Evolutionary conservation across 2,888 invertebrate species (phyloP).

Genomic region (Ophraella communa): DNA sequence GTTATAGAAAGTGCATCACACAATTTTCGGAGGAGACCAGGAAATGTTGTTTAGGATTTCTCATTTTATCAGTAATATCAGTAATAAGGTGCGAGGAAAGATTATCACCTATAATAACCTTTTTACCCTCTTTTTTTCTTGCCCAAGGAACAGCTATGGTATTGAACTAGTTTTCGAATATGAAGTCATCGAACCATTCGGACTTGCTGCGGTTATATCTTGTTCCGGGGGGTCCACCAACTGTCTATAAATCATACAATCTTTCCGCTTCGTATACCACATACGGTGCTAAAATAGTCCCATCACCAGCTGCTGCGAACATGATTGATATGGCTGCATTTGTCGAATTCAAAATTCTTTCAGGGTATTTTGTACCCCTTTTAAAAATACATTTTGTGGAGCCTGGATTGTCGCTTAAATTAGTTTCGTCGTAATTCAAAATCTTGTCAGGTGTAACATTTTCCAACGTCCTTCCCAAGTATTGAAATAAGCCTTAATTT

Average conservation of each 20-base stretch:
- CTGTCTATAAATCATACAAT: conserved; percentile 45
- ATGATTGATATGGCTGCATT: conserved; percentile 47
- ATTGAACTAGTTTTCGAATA: background rate
- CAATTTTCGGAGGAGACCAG: too few species aligned
- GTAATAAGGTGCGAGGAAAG: background rate
- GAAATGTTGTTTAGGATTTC: too few species aligned
- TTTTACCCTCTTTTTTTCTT: background rate
- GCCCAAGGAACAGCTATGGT: background rate
- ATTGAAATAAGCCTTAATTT: too few species aligned
- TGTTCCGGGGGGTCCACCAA: conserved; percentile 45
- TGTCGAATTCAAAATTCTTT: conserved; percentile 42
- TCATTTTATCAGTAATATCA: too few species aligned
- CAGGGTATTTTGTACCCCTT: too few species aligned
- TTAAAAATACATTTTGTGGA: too few species aligned
- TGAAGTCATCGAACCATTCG: conserved; percentile 42
- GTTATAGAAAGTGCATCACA: too few species aligned
- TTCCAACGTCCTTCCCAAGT: too few species aligned
- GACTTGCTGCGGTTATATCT: conserved; percentile 46
- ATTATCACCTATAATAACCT: background rate
- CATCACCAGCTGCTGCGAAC: conserved; percentile 45
- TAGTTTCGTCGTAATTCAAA: too few species aligned
- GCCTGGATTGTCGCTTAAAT: too few species aligned
- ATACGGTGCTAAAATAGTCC: conserved; percentile 45
- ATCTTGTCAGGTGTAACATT: too few species aligned
- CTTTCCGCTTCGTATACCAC: conserved; percentile 38